Evolutionary conservation across 2,113 vertebrate genomes (phyloP).

Genomic region (Embiotoca jacksoni): DNA sequence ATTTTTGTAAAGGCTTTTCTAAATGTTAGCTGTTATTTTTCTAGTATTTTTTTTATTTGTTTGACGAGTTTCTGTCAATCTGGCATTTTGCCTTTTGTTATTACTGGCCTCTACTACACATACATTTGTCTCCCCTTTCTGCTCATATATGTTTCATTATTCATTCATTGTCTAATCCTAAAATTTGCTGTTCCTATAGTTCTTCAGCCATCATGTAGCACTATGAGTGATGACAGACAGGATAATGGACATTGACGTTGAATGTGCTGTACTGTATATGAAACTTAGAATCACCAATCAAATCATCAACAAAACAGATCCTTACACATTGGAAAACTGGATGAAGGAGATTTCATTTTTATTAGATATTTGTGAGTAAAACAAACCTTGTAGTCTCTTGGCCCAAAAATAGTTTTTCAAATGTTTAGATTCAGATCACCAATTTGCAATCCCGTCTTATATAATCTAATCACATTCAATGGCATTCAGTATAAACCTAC

Average conservation of each 20-base stretch:
- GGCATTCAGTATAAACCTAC: background rate
- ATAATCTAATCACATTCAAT: constrained; percentile 22
- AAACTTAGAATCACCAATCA: background rate
- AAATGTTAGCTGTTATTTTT: too few relatives aligned
- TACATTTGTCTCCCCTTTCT: background rate
- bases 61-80: background rate
- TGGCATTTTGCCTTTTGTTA: background rate
- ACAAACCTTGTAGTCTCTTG: background rate
- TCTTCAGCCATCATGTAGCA: background rate
- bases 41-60: background rate
- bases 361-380: background rate
- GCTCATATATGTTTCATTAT: background rate
- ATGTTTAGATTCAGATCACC: background rate
- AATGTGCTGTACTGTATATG: background rate
- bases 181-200: background rate
- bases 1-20: background rate
- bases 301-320: background rate
- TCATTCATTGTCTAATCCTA: background rate
- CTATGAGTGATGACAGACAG: background rate
- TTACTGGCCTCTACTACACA: too few relatives aligned
- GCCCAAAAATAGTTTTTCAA: constrained; percentile 7
- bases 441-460: background rate
- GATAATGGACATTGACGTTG: background rate
- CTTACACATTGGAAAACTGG: too few relatives aligned
- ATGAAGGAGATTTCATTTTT: background rate